A percentile compares a stretch with the other conserved stretches of the same genome.
phyloP scores from a whole-genome alignment of 2,797 vertebrate species.

The Tympanoctomys barrerae region DNA sequence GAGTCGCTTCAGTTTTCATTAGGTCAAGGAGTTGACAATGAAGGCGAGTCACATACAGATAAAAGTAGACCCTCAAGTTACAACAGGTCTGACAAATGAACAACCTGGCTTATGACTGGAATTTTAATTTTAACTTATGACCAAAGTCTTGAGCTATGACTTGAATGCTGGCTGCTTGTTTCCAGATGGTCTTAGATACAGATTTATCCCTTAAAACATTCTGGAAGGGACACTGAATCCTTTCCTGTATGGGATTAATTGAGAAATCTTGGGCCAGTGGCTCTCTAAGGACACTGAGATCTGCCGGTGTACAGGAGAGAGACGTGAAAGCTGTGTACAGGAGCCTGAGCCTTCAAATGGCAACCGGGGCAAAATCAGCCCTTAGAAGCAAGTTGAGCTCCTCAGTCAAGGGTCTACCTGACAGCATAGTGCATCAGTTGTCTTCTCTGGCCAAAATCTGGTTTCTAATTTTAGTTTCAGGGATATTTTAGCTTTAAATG shows the following conservation, averaged over 20 bases:
- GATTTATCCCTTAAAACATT: not conserved
- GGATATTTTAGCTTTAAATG: not conserved
- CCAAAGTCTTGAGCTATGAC: not conserved
- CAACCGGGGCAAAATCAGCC: not conserved
- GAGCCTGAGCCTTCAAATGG: not conserved
- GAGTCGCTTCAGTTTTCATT: not conserved
- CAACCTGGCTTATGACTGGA: not conserved
- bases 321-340: too few relatives aligned
- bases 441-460: not conserved
- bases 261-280: not conserved
- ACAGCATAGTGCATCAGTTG: not conserved
- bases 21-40: conserved; percentile 9
- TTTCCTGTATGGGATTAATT: not conserved
- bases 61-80: too few relatives aligned
- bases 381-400: not conserved
- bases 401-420: not conserved
- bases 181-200: not conserved
- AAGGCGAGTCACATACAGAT: not conserved
- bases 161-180: not conserved
- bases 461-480: conserved; percentile 26
- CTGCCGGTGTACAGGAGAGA: not conserved
- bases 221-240: not conserved
- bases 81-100: not conserved
- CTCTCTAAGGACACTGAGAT: not conserved
- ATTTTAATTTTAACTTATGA: not conserved